Conservation (phyloP, 53 echinoderm and acorn worm species). For the Arbacia lixula region DNA sequence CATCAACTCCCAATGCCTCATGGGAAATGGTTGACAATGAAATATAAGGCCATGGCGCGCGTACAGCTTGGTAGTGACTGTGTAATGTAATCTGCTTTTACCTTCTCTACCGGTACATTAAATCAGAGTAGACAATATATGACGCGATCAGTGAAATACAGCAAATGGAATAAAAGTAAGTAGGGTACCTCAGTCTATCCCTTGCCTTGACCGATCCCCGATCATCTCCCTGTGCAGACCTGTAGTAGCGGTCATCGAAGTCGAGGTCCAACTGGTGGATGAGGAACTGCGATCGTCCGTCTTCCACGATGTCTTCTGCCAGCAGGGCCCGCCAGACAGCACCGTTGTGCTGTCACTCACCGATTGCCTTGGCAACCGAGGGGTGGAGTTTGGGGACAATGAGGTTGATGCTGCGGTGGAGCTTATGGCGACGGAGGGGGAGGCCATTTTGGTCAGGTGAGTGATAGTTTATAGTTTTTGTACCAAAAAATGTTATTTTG, state of each 20-base stretch:
- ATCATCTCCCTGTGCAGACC: constrained; percentile 57
- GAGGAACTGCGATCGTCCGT: constrained; percentile 69
- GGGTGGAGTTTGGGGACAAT: constrained; percentile 81
- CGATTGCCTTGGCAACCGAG: constrained; percentile 35
- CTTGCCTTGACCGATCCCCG: too few relatives aligned
- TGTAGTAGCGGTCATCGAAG: constrained; percentile 74
- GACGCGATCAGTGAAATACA: too few relatives aligned
- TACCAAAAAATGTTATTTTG: neutral
- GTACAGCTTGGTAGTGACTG: too few relatives aligned
- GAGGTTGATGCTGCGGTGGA: constrained; percentile 66
- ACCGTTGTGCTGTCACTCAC: constrained; percentile 76
- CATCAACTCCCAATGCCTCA: too few relatives aligned
- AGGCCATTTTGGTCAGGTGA: constrained; percentile 87
- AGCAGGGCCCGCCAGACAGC: constrained; percentile 93
- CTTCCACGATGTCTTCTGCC: constrained; percentile 88
- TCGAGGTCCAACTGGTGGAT: constrained; percentile 80
- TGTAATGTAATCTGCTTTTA: too few relatives aligned
- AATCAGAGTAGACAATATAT: too few relatives aligned
- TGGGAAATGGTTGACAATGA: too few relatives aligned
- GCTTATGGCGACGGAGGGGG: constrained; percentile 63
- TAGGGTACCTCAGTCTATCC: too few relatives aligned
- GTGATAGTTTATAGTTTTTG: too few relatives aligned
- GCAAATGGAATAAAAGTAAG: too few relatives aligned
- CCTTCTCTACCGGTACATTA: too few relatives aligned
- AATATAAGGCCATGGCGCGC: too few relatives aligned